phyloP scores from a whole-genome alignment of 2,797 vertebrate species.

The Rallus crepitans region DNA sequence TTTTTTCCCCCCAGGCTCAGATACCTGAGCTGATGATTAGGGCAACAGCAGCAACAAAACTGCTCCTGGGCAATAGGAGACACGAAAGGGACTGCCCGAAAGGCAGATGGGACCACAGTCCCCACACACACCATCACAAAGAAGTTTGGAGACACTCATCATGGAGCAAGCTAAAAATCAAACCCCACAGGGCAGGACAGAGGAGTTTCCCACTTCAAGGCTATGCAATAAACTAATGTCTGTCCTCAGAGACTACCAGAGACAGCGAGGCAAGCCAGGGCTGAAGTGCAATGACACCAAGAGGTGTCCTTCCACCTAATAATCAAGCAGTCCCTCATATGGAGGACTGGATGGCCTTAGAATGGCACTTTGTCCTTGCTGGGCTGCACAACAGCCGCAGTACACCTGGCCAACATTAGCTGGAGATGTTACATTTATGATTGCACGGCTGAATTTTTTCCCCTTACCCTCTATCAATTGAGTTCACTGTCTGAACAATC shows the following conservation, averaged over 20 bases:
- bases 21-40: background rate
- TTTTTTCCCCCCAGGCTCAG: background rate
- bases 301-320: background rate
- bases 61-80: background rate
- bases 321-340: conserved; percentile 5
- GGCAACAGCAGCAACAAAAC: background rate
- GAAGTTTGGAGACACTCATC: background rate
- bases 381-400: background rate
- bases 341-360: background rate
- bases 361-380: background rate
- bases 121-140: fast-evolving
- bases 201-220: background rate
- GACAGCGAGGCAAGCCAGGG: background rate
- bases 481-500: conserved; percentile 67
- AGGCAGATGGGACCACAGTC: background rate
- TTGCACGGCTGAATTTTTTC: conserved; percentile 34
- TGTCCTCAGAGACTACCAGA: background rate
- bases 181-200: background rate
- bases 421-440: conserved; percentile 26
- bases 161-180: background rate
- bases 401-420: conserved; percentile 36
- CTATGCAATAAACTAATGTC: background rate
- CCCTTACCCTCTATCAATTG: background rate
- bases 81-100: background rate
- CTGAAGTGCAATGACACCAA: background rate